A percentile compares a stretch with the other conserved stretches of the same genome.
phyloP scores from a whole-genome alignment of 2,888 invertebrate species.

The Cephus sareptanus region DNA sequence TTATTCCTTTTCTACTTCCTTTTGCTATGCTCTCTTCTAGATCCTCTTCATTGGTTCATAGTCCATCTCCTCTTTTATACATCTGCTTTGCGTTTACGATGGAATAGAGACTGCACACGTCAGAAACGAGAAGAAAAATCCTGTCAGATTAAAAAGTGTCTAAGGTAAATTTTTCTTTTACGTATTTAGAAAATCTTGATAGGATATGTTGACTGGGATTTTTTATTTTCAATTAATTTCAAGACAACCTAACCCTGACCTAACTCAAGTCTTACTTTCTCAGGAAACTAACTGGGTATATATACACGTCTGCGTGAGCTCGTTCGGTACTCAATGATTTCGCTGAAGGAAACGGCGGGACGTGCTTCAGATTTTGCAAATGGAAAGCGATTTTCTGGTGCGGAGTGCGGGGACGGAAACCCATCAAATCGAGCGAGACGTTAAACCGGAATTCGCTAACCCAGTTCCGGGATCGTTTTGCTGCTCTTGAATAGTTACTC shows the following conservation, averaged over 20 bases:
- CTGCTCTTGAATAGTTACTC: background rate
- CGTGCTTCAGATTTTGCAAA: background rate
- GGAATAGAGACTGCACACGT: background rate
- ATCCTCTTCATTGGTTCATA: background rate
- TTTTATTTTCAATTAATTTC: background rate
- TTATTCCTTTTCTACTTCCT: conserved; percentile 5
- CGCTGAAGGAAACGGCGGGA: background rate
- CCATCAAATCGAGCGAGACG: background rate
- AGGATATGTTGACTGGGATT: background rate
- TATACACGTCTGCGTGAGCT: background rate
- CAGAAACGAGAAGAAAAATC: background rate
- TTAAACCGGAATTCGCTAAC: background rate
- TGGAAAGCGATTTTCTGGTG: background rate
- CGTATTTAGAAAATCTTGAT: background rate
- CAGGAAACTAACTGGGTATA: background rate
- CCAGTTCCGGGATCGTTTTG: background rate
- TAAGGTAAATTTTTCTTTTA: too few relatives aligned
- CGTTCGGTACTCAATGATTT: background rate
- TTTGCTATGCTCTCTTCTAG: background rate
- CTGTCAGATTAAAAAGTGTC: too few relatives aligned
- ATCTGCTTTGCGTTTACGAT: background rate
- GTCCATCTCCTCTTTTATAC: background rate
- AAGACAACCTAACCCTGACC: background rate
- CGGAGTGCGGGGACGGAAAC: background rate
- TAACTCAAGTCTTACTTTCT: background rate